Percentiles rank a stretch among this genome's conserved stretches.
Conservation (phyloP, 53 echinoderm and acorn worm genomes). For the Zoroaster sp. region DNA sequence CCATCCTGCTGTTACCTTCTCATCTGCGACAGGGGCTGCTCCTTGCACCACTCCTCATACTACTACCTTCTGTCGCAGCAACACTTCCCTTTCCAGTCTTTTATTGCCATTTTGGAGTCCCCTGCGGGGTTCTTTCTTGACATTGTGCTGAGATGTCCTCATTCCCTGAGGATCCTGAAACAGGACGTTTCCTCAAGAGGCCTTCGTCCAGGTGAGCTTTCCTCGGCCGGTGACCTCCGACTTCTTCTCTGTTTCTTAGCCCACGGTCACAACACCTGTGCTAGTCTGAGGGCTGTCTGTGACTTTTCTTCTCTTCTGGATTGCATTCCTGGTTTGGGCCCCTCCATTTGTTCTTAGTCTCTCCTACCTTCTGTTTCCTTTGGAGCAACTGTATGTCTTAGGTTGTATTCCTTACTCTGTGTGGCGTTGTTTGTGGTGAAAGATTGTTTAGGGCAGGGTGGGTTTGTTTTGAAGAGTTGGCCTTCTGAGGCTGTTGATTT, state of each 20-base stretch:
- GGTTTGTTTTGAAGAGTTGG: neutral
- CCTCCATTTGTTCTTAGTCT: neutral
- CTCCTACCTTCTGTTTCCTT: neutral
- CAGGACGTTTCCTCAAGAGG: neutral
- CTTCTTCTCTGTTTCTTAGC: neutral
- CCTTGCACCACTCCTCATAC: neutral
- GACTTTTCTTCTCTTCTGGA: neutral
- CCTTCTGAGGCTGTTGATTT: neutral
- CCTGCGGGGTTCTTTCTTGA: neutral
- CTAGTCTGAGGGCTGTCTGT: neutral
- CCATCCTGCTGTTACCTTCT: no score
- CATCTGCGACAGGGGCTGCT: no score
- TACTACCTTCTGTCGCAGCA: neutral
- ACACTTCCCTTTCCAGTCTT: neutral
- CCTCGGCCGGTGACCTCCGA: neutral
- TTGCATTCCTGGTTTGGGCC: neutral
- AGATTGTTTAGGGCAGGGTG: neutral
- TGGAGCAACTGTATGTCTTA: neutral
- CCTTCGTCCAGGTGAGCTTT: neutral
- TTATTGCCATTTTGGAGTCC: neutral
- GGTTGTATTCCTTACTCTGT: neutral
- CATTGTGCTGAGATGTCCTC: neutral
- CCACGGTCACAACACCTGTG: neutral
- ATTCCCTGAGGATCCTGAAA: neutral
- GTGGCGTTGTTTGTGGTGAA: neutral